phyloP scores from a whole-genome alignment of 2,888 invertebrate genomes.

The Monoplex corrugatus region DNA sequence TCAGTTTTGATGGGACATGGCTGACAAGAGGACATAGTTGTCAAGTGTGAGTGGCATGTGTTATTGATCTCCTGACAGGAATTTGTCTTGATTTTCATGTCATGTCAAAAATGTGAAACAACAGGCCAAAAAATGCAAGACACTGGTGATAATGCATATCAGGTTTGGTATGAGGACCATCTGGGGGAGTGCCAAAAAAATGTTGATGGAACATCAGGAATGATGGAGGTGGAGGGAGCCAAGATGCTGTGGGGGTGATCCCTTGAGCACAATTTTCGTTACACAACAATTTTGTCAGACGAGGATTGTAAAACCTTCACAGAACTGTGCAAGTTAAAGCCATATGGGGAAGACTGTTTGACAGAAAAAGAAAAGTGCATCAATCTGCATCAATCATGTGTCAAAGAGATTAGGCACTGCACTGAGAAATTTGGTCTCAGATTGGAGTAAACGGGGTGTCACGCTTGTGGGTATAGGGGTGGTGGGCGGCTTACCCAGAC shows the following conservation, averaged over 20 bases:
- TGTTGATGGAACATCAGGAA: neutral
- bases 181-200: no score
- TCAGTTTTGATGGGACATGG: conserved; percentile 37
- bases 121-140: no score
- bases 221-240: conserved; percentile 8
- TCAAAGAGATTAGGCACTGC: conserved; percentile 40
- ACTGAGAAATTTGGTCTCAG: conserved; percentile 32
- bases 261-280: conserved; percentile 19
- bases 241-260: neutral
- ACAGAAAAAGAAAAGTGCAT: conserved; percentile 39
- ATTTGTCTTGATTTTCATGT: conserved; percentile 22
- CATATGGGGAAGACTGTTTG: neutral
- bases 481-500: no score
- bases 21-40: conserved; percentile 34
- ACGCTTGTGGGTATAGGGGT: conserved; percentile 25
- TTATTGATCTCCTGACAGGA: conserved; percentile 30
- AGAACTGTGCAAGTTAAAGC: conserved; percentile 22
- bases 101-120: neutral
- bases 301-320: conserved; percentile 20
- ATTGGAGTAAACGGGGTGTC: conserved; percentile 24
- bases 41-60: conserved; percentile 6
- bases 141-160: no score
- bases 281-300: conserved; percentile 25
- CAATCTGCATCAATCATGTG: conserved; percentile 4
- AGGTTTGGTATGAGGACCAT: no score